These are phyloP conservation scores for Margaritifera margaritifera DNA, from an alignment of 2,888 invertebrate genomes.

Conservation along the genomic window DNA sequence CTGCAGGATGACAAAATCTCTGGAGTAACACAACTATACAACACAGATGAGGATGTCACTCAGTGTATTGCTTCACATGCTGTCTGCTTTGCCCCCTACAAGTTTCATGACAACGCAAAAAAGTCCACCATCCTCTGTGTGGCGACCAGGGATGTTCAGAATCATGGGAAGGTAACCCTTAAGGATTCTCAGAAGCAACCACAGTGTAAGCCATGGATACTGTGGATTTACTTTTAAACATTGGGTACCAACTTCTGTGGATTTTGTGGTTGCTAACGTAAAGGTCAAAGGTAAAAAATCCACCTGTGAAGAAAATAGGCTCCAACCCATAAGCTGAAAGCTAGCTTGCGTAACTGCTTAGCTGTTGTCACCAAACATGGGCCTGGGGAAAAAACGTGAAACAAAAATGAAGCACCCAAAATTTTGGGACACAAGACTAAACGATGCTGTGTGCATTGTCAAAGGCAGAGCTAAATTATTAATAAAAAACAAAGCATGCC, in stretches of 20 bases:
- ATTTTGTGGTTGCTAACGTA: neutral
- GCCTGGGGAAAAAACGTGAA: no score
- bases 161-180: conserved; percentile 66
- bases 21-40: conserved; percentile 71
- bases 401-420: no score
- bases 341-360: no score
- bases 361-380: no score
- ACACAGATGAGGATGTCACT: conserved; percentile 68
- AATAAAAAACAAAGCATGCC: no score
- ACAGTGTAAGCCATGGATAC: neutral
- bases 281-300: neutral
- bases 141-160: conserved; percentile 63
- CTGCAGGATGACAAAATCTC: conserved; percentile 69
- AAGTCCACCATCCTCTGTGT: conserved; percentile 71
- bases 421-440: no score
- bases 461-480: no score
- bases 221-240: neutral
- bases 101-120: conserved; percentile 68
- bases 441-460: no score
- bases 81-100: conserved; percentile 69
- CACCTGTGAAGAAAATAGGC: no score
- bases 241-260: neutral
- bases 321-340: no score
- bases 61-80: conserved; percentile 72
- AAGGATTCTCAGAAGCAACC: neutral